Conservation (phyloP, 2,113 vertebrate genomes). For the Nematolebias whitei region DNA sequence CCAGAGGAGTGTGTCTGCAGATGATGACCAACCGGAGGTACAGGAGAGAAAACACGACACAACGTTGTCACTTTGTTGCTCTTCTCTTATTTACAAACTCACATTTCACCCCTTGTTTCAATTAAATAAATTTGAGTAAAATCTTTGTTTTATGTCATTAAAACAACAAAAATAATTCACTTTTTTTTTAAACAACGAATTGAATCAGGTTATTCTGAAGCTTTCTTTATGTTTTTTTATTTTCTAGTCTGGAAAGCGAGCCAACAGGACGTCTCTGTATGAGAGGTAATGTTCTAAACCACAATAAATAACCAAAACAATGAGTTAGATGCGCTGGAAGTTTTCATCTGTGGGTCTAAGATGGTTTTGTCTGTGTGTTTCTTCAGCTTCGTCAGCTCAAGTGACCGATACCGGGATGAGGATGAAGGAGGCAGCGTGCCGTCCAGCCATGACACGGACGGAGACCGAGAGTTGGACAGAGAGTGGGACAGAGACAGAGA, state of each 20-base stretch:
- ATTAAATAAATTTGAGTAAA: too few species aligned
- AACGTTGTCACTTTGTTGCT: not conserved
- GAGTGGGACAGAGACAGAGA: constrained; percentile 25
- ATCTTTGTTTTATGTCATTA: too few species aligned
- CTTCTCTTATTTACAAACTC: too few species aligned
- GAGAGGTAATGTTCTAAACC: constrained; percentile 82
- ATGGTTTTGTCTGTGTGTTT: not conserved
- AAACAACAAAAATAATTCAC: too few species aligned
- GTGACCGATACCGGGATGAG: constrained; percentile 65
- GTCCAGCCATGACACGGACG: not conserved
- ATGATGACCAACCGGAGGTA: constrained; percentile 88
- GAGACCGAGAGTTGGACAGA: too few species aligned
- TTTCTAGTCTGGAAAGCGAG: constrained; percentile 82
- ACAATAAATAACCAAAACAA: not conserved
- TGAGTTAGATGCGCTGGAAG: not conserved
- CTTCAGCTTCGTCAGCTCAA: constrained; percentile 87
- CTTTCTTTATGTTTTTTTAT: constrained; percentile 24
- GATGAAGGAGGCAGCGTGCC: not conserved
- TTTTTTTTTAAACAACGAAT: too few species aligned
- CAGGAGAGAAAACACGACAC: not conserved
- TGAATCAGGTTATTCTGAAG: not conserved
- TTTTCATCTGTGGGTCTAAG: constrained; percentile 4
- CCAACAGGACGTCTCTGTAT: constrained; percentile 88
- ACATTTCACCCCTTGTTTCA: too few species aligned
- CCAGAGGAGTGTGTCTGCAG: constrained; percentile 89